phyloP scores from a whole-genome alignment of 2,888 invertebrate genomes.

The Deilephila porcellus region DNA sequence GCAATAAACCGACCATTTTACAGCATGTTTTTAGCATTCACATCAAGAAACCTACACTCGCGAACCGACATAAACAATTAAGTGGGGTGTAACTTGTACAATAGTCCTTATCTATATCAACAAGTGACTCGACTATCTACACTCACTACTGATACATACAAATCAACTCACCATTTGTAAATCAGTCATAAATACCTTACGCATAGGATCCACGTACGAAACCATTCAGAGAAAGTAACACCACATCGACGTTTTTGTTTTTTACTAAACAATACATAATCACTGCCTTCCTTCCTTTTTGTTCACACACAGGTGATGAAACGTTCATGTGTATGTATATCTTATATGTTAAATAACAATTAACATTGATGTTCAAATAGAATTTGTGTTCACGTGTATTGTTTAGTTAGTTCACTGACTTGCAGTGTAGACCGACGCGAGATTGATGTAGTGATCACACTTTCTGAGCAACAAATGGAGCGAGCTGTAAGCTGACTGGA shows the following conservation, averaged over 20 bases:
- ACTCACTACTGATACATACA: not conserved
- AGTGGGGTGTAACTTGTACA: not conserved
- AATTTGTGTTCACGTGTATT: not conserved
- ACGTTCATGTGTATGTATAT: not conserved
- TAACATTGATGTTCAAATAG: not conserved
- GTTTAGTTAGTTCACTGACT: constrained; percentile 3
- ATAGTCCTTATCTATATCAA: constrained; percentile 8
- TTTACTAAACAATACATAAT: not conserved
- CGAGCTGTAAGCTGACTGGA: constrained; percentile 17
- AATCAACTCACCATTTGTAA: constrained; percentile 10
- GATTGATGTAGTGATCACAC: constrained; percentile 15
- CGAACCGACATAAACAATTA: not conserved
- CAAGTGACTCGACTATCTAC: constrained; percentile 13
- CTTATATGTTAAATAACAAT: not conserved
- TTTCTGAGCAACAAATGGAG: constrained; percentile 24
- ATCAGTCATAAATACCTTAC: constrained; percentile 13
- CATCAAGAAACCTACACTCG: not conserved
- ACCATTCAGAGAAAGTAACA: not conserved
- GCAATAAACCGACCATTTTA: constrained; percentile 31
- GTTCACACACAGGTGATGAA: not conserved
- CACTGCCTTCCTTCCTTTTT: not conserved
- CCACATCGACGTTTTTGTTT: not conserved
- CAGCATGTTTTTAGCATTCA: not conserved
- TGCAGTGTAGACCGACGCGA: not conserved
- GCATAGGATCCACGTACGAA: not conserved